Conservation (phyloP, 2,888 invertebrate species). For the Agrotis exclamationis region DNA sequence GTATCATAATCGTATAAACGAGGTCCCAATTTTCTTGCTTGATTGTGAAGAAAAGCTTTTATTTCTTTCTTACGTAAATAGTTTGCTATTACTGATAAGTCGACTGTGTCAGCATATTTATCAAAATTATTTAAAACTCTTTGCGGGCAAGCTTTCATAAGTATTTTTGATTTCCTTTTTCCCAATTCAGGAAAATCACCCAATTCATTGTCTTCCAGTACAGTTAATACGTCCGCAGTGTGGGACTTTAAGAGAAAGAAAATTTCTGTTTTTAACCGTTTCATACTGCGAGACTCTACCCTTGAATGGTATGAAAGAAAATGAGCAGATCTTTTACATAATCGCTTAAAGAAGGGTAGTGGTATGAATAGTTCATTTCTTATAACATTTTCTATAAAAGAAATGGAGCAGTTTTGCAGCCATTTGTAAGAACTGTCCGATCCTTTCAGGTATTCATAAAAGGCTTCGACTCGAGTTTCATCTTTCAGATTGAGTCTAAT, state of each 20-base stretch:
- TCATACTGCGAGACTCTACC: background rate
- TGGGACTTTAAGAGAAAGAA: slow-evolving; percentile 68
- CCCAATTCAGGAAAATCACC: slow-evolving; percentile 65
- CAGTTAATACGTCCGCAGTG: slow-evolving; percentile 70
- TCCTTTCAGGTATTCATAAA: slow-evolving; percentile 77
- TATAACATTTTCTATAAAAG: slow-evolving; percentile 74
- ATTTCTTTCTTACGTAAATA: slow-evolving; percentile 73
- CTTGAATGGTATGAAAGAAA: slow-evolving; percentile 57
- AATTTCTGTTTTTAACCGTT: slow-evolving; percentile 17
- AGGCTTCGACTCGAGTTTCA: slow-evolving; percentile 77
- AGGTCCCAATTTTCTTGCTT: slow-evolving; percentile 59
- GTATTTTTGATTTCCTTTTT: slow-evolving; percentile 70
- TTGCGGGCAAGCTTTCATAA: slow-evolving; percentile 75
- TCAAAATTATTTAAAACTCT: slow-evolving; percentile 75
- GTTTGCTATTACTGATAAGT: slow-evolving; percentile 75
- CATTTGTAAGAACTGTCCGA: slow-evolving; percentile 74
- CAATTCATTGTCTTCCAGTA: slow-evolving; percentile 63
- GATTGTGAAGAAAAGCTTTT: slow-evolving; percentile 71
- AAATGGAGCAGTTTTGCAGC: slow-evolving; percentile 79
- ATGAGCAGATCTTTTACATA: slow-evolving; percentile 74
- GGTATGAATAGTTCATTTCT: slow-evolving; percentile 62
- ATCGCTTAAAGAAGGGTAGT: slow-evolving; percentile 67
- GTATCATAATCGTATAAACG: slow-evolving; percentile 68
- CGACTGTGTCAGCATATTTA: slow-evolving; percentile 64
- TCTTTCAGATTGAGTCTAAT: slow-evolving; percentile 79